Conservation (phyloP, 2,113 vertebrate genomes). For the Tympanuchus pallidicinctus region DNA sequence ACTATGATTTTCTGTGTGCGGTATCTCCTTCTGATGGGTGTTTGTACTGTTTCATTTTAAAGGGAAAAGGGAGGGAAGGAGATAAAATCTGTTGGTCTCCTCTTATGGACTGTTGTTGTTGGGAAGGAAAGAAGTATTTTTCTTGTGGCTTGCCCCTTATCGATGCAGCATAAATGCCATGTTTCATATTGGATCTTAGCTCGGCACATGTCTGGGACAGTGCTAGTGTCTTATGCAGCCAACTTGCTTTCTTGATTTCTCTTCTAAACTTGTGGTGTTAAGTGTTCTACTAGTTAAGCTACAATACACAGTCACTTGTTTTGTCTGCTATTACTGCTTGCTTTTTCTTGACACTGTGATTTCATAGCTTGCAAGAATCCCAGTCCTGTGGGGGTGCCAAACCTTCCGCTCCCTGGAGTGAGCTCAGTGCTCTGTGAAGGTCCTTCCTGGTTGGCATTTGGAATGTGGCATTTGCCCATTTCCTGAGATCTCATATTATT, state of each 20-base stretch:
- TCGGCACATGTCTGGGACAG: not conserved
- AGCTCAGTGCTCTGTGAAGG: not conserved
- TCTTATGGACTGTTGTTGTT: not conserved
- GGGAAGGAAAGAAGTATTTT: not conserved
- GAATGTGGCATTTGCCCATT: not conserved
- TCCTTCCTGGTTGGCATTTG: not conserved
- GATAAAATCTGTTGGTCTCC: not conserved
- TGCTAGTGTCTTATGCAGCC: not conserved
- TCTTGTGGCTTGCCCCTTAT: not conserved
- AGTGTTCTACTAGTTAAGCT: not conserved
- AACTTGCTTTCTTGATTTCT: not conserved
- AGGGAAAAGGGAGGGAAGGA: not conserved
- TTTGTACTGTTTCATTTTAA: not conserved
- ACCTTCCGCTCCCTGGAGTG: not conserved
- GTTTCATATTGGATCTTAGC: not conserved
- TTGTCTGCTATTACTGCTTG: not conserved
- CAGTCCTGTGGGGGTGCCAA: not conserved
- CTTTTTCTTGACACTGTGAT: not conserved
- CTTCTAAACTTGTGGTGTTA: not conserved
- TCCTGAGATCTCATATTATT: not conserved
- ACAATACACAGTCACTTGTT: accelerated
- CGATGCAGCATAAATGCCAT: not conserved
- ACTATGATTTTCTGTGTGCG: not conserved
- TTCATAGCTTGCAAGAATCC: not conserved
- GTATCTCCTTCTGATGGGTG: not conserved